phyloP scores from a whole-genome alignment of 2,888 invertebrate species.

The Epinotia ramella region DNA sequence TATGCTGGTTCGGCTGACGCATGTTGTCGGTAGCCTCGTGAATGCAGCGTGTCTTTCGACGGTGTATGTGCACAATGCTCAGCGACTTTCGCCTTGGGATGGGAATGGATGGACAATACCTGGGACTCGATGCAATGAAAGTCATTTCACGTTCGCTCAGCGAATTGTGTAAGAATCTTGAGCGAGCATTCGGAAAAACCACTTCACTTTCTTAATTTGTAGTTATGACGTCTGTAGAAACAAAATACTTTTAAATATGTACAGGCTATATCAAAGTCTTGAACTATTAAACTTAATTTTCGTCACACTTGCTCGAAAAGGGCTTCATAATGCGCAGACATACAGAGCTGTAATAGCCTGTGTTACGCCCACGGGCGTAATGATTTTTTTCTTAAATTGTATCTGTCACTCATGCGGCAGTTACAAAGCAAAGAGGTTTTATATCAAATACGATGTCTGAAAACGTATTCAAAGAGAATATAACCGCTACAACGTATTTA shows the following conservation, averaged over 20 bases:
- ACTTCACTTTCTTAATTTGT: constrained; percentile 29
- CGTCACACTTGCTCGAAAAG: too few species aligned
- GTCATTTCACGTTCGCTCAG: constrained; percentile 40
- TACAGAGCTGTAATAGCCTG: too few species aligned
- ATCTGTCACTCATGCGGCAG: too few species aligned
- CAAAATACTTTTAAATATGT: background rate
- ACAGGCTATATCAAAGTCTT: too few species aligned
- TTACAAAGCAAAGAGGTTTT: too few species aligned
- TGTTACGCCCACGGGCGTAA: too few species aligned
- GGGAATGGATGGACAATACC: constrained; percentile 48
- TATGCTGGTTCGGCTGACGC: background rate
- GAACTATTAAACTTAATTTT: too few species aligned
- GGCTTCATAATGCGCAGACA: too few species aligned
- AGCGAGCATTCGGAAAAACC: constrained; percentile 16
- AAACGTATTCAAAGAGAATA: too few species aligned
- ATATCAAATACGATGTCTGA: too few species aligned
- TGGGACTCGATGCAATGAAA: constrained; percentile 45
- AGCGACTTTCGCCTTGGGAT: constrained; percentile 61
- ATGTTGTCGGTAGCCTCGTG: background rate
- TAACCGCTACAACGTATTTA: too few species aligned
- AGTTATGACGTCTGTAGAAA: background rate
- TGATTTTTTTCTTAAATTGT: too few species aligned
- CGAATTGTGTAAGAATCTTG: constrained; percentile 39
- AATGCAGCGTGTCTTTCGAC: constrained; percentile 48
- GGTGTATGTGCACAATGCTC: constrained; percentile 55